These are phyloP conservation scores for Ryuthela nishihirai DNA, from an alignment of 2,888 invertebrate species.

Conservation along the genomic window DNA sequence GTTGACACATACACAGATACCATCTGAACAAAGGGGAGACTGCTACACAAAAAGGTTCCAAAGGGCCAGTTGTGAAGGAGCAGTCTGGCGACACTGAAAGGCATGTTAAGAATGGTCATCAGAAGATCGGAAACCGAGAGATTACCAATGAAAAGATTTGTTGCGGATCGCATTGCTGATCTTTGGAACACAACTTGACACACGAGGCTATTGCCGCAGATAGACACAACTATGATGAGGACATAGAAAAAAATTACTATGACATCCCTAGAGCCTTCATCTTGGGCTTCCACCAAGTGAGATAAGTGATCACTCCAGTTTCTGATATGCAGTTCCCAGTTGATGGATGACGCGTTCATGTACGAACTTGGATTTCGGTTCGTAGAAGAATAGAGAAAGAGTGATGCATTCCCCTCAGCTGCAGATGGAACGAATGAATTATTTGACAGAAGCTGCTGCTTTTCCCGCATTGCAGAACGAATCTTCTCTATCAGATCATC, in stretches of 20 bases:
- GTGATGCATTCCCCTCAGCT: too few species aligned
- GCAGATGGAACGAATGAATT: too few species aligned
- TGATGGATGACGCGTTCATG: too few species aligned
- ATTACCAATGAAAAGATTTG: slow-evolving; percentile 58
- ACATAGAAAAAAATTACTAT: slow-evolving; percentile 49
- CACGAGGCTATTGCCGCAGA: slow-evolving; percentile 52
- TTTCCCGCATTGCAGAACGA: too few species aligned
- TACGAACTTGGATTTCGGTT: too few species aligned
- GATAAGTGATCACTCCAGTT: too few species aligned
- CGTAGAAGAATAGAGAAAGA: too few species aligned
- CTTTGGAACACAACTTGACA: slow-evolving; percentile 56
- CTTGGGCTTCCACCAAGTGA: too few species aligned
- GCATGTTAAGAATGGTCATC: slow-evolving; percentile 52
- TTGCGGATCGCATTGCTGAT: slow-evolving; percentile 56
- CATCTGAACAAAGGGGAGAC: slow-evolving; percentile 52
- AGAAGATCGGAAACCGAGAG: slow-evolving; percentile 54
- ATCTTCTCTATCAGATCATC: too few species aligned
- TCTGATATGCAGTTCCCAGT: too few species aligned
- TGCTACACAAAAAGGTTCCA: slow-evolving; percentile 51
- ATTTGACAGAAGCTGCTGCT: too few species aligned
- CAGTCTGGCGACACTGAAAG: slow-evolving; percentile 51
- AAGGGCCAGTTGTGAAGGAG: slow-evolving; percentile 53
- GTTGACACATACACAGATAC: slow-evolving; percentile 52
- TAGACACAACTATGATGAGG: slow-evolving; percentile 53
- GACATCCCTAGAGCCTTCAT: slow-evolving; percentile 14